Evolutionary conservation across 2,797 vertebrate species (phyloP), one percentile per base, ranked within the genome.

Genomic region (Microctenopoma stevenorrisi): DNA sequence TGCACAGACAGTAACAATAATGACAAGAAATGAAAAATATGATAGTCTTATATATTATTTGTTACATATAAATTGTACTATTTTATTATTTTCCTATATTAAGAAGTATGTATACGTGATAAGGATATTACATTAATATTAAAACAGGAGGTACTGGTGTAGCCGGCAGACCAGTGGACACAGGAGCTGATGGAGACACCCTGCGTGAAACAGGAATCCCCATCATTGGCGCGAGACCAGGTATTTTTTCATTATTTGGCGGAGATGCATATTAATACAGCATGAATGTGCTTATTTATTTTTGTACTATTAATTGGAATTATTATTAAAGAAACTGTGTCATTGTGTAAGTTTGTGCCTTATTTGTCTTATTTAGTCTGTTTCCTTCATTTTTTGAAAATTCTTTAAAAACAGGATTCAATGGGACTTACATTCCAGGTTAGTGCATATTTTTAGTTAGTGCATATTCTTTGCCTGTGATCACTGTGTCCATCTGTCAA

Each of bases 141-240:
- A 25, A 78, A 86, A 71, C 64, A 88, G 85, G 78, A 65, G 79
- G 83, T 12, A 70, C 83, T 65, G 87, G 86, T 72, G 71, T 92
- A 22, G 72, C 69, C 59, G 91, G 90, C 59, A 90, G 87, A 67
- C 77, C 86, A 33, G 57, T 72, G 37, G 84, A 76, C 38, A 33
- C 61, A 71, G 83, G 80, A 67, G 76, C 56, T 38, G 90, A 88
- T 26, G 81, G 56, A 79, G 91, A 51, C 59, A 73, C 51, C 13
- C 79, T 93, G 18, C 78, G 86, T 72, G 93, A 86, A 74, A 94
- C 93, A 67, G 92, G 93, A 82, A 93, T 92, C 57, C 93, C 94
- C 2, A 92, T 94, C 15, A 79, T 90, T 64, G 93, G 85, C 68
- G 82, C 63, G 65, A 90, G 62, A 84, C 89, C 92, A 90, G 93